Percentiles rank a stretch among this genome's conserved stretches.
Conservation (phyloP, 2,113 vertebrate genomes). For the Elachura formosa region DNA sequence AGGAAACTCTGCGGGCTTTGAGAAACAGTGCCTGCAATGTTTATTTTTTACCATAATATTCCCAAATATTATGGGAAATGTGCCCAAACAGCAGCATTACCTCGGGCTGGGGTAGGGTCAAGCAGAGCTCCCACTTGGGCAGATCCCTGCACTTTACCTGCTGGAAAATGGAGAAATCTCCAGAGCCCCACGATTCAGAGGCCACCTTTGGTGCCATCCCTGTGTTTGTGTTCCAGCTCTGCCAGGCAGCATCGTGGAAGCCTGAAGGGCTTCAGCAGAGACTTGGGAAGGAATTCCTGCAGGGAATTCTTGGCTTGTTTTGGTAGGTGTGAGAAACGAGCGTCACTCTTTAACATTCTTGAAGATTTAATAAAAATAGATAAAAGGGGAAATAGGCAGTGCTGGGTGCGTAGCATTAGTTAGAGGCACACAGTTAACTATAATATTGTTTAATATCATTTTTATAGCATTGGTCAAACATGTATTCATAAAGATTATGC, state of each 20-base stretch:
- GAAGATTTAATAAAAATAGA: not conserved
- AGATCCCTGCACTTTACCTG: not conserved
- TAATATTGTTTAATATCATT: not conserved
- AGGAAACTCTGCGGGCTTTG: not conserved
- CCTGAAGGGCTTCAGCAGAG: not conserved
- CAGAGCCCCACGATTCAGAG: not conserved
- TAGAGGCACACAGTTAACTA: not conserved
- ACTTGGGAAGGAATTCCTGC: not conserved
- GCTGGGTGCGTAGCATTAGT: not conserved
- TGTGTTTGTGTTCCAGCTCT: not conserved
- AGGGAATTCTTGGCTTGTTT: not conserved
- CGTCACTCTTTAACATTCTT: not conserved
- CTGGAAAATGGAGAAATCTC: not conserved
- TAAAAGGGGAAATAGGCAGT: not conserved
- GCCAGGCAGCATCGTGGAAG: slow-evolving; percentile 2
- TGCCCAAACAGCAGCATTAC: not conserved
- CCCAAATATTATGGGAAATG: not conserved
- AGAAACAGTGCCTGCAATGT: not conserved
- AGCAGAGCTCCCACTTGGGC: not conserved
- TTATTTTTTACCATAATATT: not conserved
- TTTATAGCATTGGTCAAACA: not conserved
- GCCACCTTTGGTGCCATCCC: not conserved
- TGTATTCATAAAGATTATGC: not conserved
- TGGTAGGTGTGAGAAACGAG: not conserved
- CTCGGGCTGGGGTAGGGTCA: not conserved